Evolutionary conservation across 2,888 invertebrate genomes (phyloP), one percentile per base, ranked within the genome.

Genomic region (Dermolepida albohirtum): DNA sequence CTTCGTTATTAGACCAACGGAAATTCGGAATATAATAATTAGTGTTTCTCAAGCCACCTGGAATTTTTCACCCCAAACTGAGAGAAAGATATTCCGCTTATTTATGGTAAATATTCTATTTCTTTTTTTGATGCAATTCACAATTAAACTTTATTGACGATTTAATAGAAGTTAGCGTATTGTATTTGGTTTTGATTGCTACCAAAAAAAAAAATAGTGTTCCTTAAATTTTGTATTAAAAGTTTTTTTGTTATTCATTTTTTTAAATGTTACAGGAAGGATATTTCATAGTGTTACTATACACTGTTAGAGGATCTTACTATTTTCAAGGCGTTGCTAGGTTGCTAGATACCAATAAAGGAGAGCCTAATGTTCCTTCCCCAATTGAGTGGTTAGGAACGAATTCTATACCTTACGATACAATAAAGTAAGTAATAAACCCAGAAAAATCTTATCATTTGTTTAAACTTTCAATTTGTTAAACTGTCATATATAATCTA

Each of bases 1-100:
- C 80, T 88, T 90, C 75, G 83, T 92, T 55, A 89, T 89, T 77
- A 88, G 87, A 75, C 88, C 88, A 12, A 87, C 85, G 41, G 88
- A 87, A 69, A 78, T 84, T 66, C 86, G 86, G 67, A 81, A 83
- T 50, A 84, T 90, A 41, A 89, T 89, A 66, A 81, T 86, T 14
- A 88, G 89, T 5, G 84, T 87, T 70, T 82, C 78, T 57, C 85
- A 85, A 8, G 86, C 86, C 41, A 81, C 84, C 6, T 90, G 87
- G 86, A 86, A 87, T 12, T 89, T 90, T 76, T 82, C 88, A n/a
- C 85, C 85, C 16, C 84, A 84, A 67, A 89, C 89, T 2, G 88
- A 88, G 69, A 87, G 87, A 76, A 89, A 88, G 76, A 78, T 91
- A 66, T 84, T 88, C 74, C 86, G 87, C 72, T 83, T 85, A 16